A percentile compares a stretch with the other conserved stretches of the same genome.
Evolutionary conservation across 2,113 vertebrate species (phyloP).

Genomic region (Corythornis madagascariensis): DNA sequence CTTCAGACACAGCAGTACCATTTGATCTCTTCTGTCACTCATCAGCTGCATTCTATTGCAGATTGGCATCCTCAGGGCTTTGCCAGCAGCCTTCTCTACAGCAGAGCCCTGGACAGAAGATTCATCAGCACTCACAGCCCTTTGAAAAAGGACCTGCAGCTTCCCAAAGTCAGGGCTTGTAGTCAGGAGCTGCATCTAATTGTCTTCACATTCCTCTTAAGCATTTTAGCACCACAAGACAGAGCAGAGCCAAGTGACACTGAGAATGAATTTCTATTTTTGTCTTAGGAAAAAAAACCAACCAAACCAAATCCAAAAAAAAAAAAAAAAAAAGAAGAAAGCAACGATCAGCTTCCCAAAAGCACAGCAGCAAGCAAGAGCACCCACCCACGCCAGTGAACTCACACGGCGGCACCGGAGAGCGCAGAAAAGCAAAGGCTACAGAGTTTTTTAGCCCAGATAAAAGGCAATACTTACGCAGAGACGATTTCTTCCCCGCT

Average conservation of each 20-base stretch:
- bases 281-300: background rate
- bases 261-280: background rate
- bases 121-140: background rate
- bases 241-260: background rate
- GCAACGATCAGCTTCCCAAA: background rate
- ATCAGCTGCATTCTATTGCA: background rate
- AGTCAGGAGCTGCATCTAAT: background rate
- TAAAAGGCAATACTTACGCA: slow-evolving; percentile 85
- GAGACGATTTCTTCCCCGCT: slow-evolving; percentile 98
- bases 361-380: background rate
- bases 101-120: background rate
- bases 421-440: background rate
- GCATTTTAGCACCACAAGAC: background rate
- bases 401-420: background rate
- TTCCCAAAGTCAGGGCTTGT: background rate
- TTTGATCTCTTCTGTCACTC: background rate
- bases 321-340: background rate
- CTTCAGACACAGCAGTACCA: background rate
- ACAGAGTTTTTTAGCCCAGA: background rate
- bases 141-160: background rate
- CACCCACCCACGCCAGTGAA: background rate
- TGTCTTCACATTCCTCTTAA: background rate
- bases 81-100: background rate
- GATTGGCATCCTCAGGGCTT: background rate
- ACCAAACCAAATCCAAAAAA: background rate